phyloP scores from a whole-genome alignment of 2,797 vertebrate species.

The Ctenopoma multispine region DNA sequence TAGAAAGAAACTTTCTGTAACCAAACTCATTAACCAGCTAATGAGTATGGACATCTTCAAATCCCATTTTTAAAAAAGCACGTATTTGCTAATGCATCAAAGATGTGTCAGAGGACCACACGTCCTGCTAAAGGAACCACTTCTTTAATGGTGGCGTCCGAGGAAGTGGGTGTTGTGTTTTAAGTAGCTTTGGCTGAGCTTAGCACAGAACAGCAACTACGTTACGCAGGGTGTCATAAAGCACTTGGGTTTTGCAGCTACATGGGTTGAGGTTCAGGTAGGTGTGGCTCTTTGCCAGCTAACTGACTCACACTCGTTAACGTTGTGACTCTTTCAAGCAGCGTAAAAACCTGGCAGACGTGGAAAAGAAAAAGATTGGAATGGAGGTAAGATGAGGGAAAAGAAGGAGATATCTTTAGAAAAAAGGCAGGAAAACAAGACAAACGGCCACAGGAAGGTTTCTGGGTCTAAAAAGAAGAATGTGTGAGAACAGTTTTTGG shows the following conservation, averaged over 20 bases:
- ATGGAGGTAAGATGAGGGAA: slow-evolving; percentile 83
- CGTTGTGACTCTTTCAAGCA: slow-evolving; percentile 90
- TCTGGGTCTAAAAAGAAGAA: slow-evolving; percentile 51
- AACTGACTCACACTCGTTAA: slow-evolving; percentile 89
- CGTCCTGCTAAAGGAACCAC: slow-evolving; percentile 70
- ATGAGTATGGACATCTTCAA: slow-evolving; percentile 53
- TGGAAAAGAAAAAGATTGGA: slow-evolving; percentile 79
- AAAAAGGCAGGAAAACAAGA: slow-evolving; percentile 64
- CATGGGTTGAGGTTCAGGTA: slow-evolving; percentile 72
- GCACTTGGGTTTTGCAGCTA: slow-evolving; percentile 77
- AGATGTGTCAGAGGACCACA: slow-evolving; percentile 38
- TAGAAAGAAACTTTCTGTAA: slow-evolving; percentile 24
- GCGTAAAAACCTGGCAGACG: slow-evolving; percentile 88
- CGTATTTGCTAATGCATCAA: slow-evolving; percentile 38
- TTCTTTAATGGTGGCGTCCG: slow-evolving; percentile 78
- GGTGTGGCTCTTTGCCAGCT: slow-evolving; percentile 75
- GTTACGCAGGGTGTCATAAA: slow-evolving; percentile 75
- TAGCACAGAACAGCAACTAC: slow-evolving; percentile 81
- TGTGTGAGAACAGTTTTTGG: slow-evolving; percentile 69
- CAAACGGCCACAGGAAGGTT: slow-evolving; percentile 63
- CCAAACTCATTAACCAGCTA: slow-evolving; percentile 57
- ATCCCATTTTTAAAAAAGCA: too few species aligned
- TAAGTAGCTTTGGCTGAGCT: slow-evolving; percentile 77
- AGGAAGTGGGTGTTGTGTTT: slow-evolving; percentile 72
- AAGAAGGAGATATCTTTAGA: slow-evolving; percentile 63